These are phyloP conservation scores for Cyrtodaria siliqua DNA, from an alignment of 2,888 invertebrate species.

Conservation along the genomic window DNA sequence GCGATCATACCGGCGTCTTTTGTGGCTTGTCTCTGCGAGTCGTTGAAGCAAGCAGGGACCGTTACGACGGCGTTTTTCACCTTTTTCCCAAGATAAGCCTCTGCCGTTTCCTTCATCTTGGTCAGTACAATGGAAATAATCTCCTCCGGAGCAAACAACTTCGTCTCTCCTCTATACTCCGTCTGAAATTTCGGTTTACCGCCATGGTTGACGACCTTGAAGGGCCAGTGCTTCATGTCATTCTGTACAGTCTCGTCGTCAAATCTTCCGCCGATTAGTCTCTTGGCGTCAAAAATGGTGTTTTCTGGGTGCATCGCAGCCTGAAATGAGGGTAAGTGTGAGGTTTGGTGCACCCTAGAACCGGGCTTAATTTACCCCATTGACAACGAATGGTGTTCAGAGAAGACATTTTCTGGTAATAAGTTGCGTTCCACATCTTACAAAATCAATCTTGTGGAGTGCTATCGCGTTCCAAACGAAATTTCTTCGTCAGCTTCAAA, in stretches of 20 bases:
- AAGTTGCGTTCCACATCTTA: too few species aligned
- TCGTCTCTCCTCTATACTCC: slow-evolving; percentile 91
- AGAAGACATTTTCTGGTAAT: too few species aligned
- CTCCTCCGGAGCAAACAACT: slow-evolving; percentile 95
- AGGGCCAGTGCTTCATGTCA: slow-evolving; percentile 83
- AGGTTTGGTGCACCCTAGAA: too few species aligned
- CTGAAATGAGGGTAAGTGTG: slow-evolving; percentile 73
- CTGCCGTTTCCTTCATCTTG: slow-evolving; percentile 92
- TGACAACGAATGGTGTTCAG: too few species aligned
- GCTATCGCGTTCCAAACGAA: too few species aligned
- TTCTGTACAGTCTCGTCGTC: slow-evolving; percentile 74
- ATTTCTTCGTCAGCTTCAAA: too few species aligned
- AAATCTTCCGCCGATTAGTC: slow-evolving; percentile 80
- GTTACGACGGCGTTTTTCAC: slow-evolving; percentile 83
- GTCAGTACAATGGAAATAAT: slow-evolving; percentile 96
- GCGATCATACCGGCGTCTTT: slow-evolving; percentile 86
- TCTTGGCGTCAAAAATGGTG: slow-evolving; percentile 88
- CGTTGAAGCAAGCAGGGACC: slow-evolving; percentile 85
- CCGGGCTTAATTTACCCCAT: too few species aligned
- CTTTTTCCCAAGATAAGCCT: slow-evolving; percentile 88
- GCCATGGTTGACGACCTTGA: slow-evolving; percentile 70
- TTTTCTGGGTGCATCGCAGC: slow-evolving; percentile 90
- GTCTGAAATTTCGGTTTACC: slow-evolving; percentile 81
- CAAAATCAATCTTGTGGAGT: too few species aligned
- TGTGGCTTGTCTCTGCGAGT: slow-evolving; percentile 89